phyloP scores from a whole-genome alignment of 1,140 invertebrate genomes.

The Camponotus pennsylvanicus region DNA sequence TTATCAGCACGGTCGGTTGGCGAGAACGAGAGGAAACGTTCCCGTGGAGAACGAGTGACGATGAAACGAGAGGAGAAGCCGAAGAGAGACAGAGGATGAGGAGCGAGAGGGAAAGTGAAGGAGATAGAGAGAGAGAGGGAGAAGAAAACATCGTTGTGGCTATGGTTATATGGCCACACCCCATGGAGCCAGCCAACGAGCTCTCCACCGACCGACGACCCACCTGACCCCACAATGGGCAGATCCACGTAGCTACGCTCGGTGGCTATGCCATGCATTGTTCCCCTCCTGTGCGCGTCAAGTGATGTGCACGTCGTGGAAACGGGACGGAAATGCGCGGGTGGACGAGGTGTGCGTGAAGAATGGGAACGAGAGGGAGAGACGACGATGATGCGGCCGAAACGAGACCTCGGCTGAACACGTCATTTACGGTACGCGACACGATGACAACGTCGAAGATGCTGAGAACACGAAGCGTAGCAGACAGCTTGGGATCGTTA shows the following conservation, averaged over 20 bases:
- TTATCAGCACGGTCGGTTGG: constrained; percentile 63
- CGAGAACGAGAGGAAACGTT: constrained; percentile 20
- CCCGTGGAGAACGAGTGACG: background rate
- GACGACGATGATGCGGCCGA: constrained; percentile 46
- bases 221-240: constrained; percentile 78
- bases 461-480: constrained; percentile 44
- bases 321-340: constrained; percentile 31
- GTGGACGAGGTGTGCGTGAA: background rate
- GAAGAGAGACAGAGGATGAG: constrained; percentile 32
- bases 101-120: constrained; percentile 21
- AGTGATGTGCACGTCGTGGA: constrained; percentile 35
- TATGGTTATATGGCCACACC: constrained; percentile 79
- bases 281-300: constrained; percentile 64
- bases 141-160: constrained; percentile 64
- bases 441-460: constrained; percentile 62
- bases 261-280: constrained; percentile 56
- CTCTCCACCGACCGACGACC: constrained; percentile 70
- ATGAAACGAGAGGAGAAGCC: constrained; percentile 51
- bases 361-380: constrained; percentile 48
- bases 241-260: constrained; percentile 65
- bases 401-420: constrained; percentile 21
- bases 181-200: constrained; percentile 78
- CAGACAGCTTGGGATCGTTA: constrained; percentile 71
- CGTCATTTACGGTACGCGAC: constrained; percentile 33
- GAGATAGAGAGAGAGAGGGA: constrained; percentile 51